Evolutionary conservation across 2,888 invertebrate species (phyloP).

Genomic region (Phrixothrix hirtus): DNA sequence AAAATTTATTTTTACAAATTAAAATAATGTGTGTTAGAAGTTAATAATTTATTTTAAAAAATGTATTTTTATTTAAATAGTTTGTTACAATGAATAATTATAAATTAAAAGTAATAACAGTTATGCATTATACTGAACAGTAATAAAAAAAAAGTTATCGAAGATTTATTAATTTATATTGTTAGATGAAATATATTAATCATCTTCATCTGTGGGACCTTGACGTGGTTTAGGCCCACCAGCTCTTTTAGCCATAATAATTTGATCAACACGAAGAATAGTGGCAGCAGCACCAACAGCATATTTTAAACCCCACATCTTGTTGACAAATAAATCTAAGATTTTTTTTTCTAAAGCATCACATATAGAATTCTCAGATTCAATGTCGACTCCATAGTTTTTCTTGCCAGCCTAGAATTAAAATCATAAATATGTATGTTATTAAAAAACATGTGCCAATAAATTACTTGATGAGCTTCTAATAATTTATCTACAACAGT

Average conservation of each 20-base stretch:
- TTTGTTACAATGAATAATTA: not conserved
- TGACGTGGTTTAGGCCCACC: conserved; percentile 87
- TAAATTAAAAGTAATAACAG: not conserved
- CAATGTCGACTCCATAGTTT: conserved; percentile 80
- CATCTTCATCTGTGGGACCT: conserved; percentile 68
- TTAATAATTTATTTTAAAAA: too few relatives aligned
- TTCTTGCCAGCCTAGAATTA: conserved; percentile 71
- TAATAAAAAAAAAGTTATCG: conserved; percentile 4
- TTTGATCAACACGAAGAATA: conserved; percentile 92
- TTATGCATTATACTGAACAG: not conserved
- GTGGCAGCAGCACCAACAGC: conserved; percentile 92
- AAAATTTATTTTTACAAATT: too few relatives aligned
- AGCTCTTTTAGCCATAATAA: conserved; percentile 97
- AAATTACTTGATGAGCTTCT: conserved; percentile 81
- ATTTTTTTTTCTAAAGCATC: conserved; percentile 80
- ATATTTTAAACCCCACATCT: conserved; percentile 94
- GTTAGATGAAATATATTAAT: conserved; percentile 56
- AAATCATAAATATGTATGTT: conserved; percentile 2
- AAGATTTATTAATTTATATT: not conserved
- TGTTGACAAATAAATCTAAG: conserved; percentile 80
- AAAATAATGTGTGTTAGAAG: too few relatives aligned
- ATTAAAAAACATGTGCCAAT: conserved; percentile 2
- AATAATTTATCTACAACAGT: conserved; percentile 87
- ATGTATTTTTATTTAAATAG: too few relatives aligned
- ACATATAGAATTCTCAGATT: conserved; percentile 71